Percentiles rank a stretch among this genome's conserved stretches.
Conservation (phyloP, 2,113 vertebrate genomes). For the Phodopus roborovskii region DNA sequence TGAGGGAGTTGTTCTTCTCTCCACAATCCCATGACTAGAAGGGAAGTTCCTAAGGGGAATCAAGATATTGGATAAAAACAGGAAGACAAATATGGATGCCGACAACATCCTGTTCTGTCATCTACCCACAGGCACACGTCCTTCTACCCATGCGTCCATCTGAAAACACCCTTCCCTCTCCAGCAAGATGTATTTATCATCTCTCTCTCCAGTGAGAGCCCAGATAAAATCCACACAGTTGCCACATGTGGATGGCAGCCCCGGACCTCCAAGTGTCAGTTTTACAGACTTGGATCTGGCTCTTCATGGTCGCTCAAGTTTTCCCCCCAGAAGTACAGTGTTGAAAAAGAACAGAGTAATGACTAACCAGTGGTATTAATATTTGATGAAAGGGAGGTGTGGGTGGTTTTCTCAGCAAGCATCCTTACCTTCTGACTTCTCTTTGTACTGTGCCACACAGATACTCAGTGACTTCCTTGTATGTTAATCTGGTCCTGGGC, state of each 20-base stretch:
- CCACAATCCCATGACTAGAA: not conserved
- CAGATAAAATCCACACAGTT: not conserved
- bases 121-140: not conserved
- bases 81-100: not conserved
- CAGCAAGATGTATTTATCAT: not conserved
- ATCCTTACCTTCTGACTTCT: not conserved
- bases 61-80: not conserved
- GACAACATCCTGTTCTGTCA: too few species aligned
- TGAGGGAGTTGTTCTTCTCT: not conserved
- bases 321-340: not conserved
- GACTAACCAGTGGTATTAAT: not conserved
- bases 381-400: not conserved
- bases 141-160: not conserved
- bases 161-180: not conserved
- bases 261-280: too few species aligned
- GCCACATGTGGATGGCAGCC: not conserved
- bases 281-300: not conserved
- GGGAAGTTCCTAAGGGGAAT: not conserved
- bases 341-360: not conserved
- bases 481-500: too few species aligned
- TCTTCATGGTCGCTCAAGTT: not conserved
- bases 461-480: accelerated
- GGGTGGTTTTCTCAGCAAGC: not conserved
- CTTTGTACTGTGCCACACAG: not conserved
- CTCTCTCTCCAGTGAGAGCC: not conserved